These are phyloP conservation scores for Leptobrachium leishanense DNA, from an alignment of 2,113 vertebrate species.

Conservation along the genomic window DNA sequence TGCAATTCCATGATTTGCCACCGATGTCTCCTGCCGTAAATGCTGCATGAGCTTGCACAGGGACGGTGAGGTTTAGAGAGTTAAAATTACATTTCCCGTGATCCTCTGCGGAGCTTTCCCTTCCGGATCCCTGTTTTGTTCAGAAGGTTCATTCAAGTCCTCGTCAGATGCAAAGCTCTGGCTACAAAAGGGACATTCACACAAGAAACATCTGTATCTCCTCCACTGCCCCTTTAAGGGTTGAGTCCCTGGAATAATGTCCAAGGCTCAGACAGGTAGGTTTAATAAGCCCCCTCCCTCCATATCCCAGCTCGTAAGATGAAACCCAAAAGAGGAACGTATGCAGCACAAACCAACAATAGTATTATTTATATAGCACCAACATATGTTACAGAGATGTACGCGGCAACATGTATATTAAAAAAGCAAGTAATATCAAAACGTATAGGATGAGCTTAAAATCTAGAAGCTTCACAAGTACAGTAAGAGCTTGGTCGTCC, in stretches of 20 bases:
- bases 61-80: not conserved
- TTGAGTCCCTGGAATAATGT: not conserved
- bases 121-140: constrained; percentile 36
- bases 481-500: no score
- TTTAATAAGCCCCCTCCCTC: not conserved
- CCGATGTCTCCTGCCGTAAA: no score
- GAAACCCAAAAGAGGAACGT: no score
- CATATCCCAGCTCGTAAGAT: not conserved
- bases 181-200: not conserved
- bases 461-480: no score
- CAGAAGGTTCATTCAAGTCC: constrained; percentile 43
- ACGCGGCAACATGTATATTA: no score
- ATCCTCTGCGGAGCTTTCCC: constrained; percentile 25
- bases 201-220: not conserved
- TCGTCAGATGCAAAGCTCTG: not conserved
- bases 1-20: no score
- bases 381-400: no score
- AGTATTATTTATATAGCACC: no score
- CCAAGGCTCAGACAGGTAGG: constrained; percentile 32
- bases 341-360: no score
- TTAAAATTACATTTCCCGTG: constrained; percentile 32
- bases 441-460: no score
- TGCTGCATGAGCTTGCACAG: not conserved
- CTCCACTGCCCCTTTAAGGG: no score
- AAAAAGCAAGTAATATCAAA: no score